phyloP scores from a whole-genome alignment of 2,113 vertebrate species.

The Oplegnathus fasciatus region DNA sequence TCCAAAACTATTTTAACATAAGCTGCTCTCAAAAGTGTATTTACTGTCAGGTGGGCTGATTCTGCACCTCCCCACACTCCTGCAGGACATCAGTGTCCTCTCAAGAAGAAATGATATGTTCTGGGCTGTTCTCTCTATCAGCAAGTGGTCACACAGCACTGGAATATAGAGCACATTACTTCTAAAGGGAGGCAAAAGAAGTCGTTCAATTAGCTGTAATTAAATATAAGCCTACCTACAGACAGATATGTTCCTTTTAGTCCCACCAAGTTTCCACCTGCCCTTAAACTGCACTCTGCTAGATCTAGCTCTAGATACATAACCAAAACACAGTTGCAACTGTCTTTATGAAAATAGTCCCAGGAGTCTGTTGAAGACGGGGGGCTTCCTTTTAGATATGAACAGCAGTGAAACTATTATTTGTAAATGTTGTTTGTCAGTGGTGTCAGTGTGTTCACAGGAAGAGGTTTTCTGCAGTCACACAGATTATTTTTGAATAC shows the following conservation, averaged over 20 bases:
- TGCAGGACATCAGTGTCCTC: neutral
- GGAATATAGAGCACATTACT: neutral
- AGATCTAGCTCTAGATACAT: neutral
- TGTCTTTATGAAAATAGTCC: constrained; percentile 8
- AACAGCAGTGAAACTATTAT: neutral
- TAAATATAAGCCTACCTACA: neutral
- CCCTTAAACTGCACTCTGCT: neutral
- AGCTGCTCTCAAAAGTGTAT: constrained; percentile 3
- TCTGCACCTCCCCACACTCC: neutral
- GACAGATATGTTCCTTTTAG: neutral
- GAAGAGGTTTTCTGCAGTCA: neutral
- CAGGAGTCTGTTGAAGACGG: neutral
- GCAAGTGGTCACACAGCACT: neutral
- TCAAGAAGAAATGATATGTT: neutral
- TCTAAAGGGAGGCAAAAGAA: neutral
- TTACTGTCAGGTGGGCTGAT: neutral
- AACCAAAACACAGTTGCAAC: neutral
- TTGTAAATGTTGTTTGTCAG: neutral
- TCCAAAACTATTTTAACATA: neutral
- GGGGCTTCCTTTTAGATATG: neutral
- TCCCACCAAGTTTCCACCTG: neutral
- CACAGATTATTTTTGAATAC: neutral
- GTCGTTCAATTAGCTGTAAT: neutral
- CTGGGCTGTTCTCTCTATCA: neutral
- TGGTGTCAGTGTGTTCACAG: neutral